These are phyloP conservation scores for Octonoba sinensis DNA, from an alignment of 2,888 invertebrate species.

Conservation along the genomic window DNA sequence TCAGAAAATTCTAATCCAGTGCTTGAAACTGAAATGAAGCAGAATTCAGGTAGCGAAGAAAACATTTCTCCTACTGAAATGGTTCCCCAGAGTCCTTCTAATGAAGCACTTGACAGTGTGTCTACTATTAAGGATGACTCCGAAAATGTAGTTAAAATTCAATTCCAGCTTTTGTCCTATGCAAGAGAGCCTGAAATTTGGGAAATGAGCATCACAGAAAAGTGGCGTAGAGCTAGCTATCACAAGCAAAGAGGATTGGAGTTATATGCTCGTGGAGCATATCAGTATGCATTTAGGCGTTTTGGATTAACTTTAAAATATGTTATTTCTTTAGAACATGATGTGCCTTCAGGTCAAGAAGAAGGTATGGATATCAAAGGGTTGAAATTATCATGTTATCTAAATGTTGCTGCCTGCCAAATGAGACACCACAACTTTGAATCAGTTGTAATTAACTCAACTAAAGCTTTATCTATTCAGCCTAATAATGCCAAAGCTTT, in stretches of 20 bases:
- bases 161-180: conserved; percentile 47
- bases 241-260: conserved; percentile 64
- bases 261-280: conserved; percentile 49
- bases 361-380: conserved; percentile 64
- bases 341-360: conserved; percentile 61
- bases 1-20: not conserved
- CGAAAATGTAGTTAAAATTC: conserved; percentile 21
- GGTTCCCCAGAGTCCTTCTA: not conserved
- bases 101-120: not conserved
- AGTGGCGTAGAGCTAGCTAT: conserved; percentile 63
- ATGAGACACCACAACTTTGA: conserved; percentile 79
- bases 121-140: not conserved
- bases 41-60: not conserved
- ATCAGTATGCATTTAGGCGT: conserved; percentile 62
- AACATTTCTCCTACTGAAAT: conserved; percentile 1
- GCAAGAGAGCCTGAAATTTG: conserved; percentile 65
- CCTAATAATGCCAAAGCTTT: conserved; percentile 74
- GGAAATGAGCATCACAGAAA: conserved; percentile 65
- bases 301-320: conserved; percentile 64
- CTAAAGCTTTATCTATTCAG: conserved; percentile 72
- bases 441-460: conserved; percentile 78
- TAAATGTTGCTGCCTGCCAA: conserved; percentile 87
- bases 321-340: conserved; percentile 65
- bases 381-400: conserved; percentile 75
- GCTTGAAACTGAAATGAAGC: too few relatives aligned